These are phyloP conservation scores for Malthinus seriepunctatus DNA, from an alignment of 2,888 invertebrate genomes.

Conservation along the genomic window DNA sequence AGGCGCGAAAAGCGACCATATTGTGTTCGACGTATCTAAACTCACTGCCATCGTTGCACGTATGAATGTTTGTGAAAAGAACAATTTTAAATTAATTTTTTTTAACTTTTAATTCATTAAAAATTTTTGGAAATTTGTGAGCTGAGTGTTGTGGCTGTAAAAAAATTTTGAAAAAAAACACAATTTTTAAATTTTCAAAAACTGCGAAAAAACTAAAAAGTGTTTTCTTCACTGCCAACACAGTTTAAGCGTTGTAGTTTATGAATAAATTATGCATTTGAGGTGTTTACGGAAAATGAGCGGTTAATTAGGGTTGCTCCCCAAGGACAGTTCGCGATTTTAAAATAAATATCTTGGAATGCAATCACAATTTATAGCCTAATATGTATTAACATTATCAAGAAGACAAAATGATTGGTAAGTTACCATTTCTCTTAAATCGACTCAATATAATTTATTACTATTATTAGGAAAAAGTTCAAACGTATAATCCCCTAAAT, in stretches of 20 bases:
- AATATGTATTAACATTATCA: background rate
- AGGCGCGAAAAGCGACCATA: slow-evolving; percentile 21
- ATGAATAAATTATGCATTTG: slow-evolving; percentile 39
- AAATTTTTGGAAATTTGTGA: background rate
- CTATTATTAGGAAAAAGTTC: too few relatives aligned
- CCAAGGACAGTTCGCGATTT: slow-evolving; percentile 21
- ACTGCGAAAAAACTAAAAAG: slow-evolving; percentile 11
- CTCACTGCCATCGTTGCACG: slow-evolving; percentile 23
- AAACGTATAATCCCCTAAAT: too few relatives aligned
- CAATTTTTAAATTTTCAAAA: slow-evolving; percentile 1
- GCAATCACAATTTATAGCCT: background rate
- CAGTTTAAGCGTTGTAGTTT: slow-evolving; percentile 16
- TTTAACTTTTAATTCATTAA: background rate
- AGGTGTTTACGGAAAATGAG: slow-evolving; percentile 37
- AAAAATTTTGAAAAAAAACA: slow-evolving; percentile 8
- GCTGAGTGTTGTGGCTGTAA: background rate
- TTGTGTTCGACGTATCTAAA: slow-evolving; percentile 30
- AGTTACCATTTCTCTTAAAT: background rate
- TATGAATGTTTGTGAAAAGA: slow-evolving; percentile 15
- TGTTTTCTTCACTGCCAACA: slow-evolving; percentile 27
- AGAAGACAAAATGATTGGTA: slow-evolving; percentile 8
- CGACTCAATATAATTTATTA: too few relatives aligned
- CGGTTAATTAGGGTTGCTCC: slow-evolving; percentile 38
- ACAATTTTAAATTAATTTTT: background rate
- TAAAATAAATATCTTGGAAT: slow-evolving; percentile 19